Base-by-base conservation (phyloP, 2,888 invertebrate genomes). In the Eristalis pertinax region DNA sequence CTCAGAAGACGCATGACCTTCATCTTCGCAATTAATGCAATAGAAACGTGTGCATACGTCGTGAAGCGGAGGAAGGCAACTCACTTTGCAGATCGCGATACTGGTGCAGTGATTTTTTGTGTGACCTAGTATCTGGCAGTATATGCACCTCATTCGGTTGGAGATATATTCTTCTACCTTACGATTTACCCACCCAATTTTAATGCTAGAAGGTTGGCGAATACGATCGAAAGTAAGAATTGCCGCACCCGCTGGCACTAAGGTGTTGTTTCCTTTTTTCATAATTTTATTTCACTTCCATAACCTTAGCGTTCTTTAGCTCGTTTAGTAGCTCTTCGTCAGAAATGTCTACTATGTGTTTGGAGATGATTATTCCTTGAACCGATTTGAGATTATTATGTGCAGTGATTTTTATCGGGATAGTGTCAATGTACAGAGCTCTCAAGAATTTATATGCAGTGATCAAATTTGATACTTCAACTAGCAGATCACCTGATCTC, bases 11-110 rank as follows among this genome's bases (percentile, higher is more conserved):
- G n/a, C n/a, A n/a, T n/a, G n/a, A n/a, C n/a, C n/a, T n/a, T n/a
- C n/a, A n/a, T n/a, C n/a, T n/a, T n/a, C n/a, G n/a, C 83, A 83
- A 41, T 73, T 65, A 4, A 68, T 64, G 29, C 79, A 84, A 19
- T 73, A 68, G 2, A 69, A 19, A 4, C 74, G 74, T 2, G 62
- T 50, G n/a, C 67, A 78, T 1, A 3, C 26, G 7, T 32, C 65
- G 22, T 76, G 67, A 2, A 72, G 72, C 24, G 73, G 73, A 10
- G 73, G 56, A 1, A 78, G 62, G 15, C 62, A 72, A 15, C 83
- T 68, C 2, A 65, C 11, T 26, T 69, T 73, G 29, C 67, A 84
- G 19, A 60, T 1, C 19, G 64, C 10, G 11, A 68, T 56, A 43
- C 75, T 67, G 13, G 58, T 78, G 35, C 77, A 82, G 4, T 60